Evolutionary conservation across 2,888 invertebrate genomes (phyloP).

Genomic region (Archips crataeganus): DNA sequence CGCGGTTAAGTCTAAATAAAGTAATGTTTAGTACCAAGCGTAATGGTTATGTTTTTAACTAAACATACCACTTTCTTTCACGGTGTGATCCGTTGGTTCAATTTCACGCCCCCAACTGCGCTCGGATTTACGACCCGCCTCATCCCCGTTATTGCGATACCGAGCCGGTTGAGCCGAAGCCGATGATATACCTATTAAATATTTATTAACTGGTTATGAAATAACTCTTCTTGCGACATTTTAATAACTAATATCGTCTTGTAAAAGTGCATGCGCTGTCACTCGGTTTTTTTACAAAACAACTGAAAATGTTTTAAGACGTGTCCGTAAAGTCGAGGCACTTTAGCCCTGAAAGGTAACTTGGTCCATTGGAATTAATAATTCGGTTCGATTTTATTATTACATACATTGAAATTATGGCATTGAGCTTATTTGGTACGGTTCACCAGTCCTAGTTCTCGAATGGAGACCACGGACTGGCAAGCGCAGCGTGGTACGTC

Average conservation of each 20-base stretch:
- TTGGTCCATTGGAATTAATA: no score
- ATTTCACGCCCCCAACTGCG: background rate
- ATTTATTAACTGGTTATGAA: constrained; percentile 1
- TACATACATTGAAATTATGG: no score
- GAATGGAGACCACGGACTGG: no score
- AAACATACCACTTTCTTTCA: background rate
- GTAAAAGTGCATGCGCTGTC: background rate
- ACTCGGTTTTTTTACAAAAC: background rate
- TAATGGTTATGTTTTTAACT: background rate
- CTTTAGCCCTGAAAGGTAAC: no score
- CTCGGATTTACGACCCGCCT: background rate
- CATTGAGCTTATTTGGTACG: no score
- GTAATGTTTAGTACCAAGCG: background rate
- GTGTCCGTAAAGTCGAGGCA: no score
- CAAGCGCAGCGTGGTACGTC: no score
- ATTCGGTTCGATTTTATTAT: no score
- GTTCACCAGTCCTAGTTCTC: no score
- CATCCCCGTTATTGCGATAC: background rate
- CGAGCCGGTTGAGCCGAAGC: background rate
- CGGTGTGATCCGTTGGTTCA: background rate
- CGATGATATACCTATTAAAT: background rate
- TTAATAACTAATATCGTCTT: background rate
- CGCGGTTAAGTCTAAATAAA: no score
- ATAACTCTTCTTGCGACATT: background rate
- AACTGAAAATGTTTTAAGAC: no score